phyloP scores from a whole-genome alignment of 1,140 invertebrate genomes.

The Penaeus japonicus region DNA sequence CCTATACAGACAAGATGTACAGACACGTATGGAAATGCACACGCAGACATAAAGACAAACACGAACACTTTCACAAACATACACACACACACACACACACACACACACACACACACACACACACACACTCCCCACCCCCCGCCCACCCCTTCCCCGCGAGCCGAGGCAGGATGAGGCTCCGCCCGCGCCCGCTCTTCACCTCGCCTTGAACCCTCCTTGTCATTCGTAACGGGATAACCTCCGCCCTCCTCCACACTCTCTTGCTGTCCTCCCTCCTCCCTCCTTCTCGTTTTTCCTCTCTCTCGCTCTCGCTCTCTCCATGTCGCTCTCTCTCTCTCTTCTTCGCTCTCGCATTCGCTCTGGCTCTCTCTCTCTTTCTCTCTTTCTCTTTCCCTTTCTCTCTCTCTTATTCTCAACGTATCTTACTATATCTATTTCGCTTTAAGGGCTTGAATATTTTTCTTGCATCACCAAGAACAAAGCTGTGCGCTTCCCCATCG shows the following conservation, averaged over 20 bases:
- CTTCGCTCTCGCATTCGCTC: neutral
- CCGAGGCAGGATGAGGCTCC: too few species aligned
- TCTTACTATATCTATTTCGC: too few species aligned
- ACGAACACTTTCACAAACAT: too few species aligned
- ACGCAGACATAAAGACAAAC: too few species aligned
- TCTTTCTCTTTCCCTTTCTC: neutral
- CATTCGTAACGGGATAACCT: constrained; percentile 11
- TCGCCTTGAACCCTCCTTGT: constrained; percentile 6
- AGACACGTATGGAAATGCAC: too few species aligned
- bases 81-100: too few species aligned
- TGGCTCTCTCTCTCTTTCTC: neutral
- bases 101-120: too few species aligned
- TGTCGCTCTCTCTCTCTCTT: neutral
- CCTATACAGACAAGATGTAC: too few species aligned
- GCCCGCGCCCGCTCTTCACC: neutral
- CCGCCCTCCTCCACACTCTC: neutral
- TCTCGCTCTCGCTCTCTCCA: neutral
- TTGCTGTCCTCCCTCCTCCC: neutral
- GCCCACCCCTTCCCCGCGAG: neutral
- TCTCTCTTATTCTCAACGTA: too few species aligned
- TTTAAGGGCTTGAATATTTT: too few species aligned
- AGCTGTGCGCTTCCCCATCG: too few species aligned
- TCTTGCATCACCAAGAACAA: too few species aligned
- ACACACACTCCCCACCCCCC: neutral
- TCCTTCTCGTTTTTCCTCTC: neutral